phyloP scores from a whole-genome alignment of 2,113 vertebrate species.

The Grammomys surdaster region DNA sequence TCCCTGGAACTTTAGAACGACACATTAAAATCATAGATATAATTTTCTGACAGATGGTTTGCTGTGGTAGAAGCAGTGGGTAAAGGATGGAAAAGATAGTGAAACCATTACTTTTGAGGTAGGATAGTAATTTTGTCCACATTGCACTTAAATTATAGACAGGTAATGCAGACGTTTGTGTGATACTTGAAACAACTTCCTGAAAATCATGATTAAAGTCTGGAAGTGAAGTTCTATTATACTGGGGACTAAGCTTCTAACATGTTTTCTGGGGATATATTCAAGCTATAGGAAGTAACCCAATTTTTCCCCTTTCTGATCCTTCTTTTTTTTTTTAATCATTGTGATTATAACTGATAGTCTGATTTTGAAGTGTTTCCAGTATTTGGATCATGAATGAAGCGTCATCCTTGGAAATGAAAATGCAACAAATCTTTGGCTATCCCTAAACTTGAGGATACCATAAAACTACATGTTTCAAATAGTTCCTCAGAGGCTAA shows the following conservation, averaged over 20 bases:
- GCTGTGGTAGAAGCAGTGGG: not conserved
- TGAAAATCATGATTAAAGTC: not conserved
- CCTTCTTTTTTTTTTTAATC: not conserved
- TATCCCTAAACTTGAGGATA: not conserved
- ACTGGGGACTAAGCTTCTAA: too few species aligned
- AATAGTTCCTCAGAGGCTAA: not conserved
- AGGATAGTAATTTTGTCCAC: not conserved
- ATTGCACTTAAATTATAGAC: not conserved
- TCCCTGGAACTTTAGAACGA: not conserved
- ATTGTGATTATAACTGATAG: not conserved
- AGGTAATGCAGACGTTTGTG: not conserved
- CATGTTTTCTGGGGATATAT: not conserved
- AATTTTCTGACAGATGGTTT: not conserved
- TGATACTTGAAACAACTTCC: not conserved
- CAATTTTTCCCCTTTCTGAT: not conserved
- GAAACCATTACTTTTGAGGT: not conserved
- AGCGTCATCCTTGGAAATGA: not conserved
- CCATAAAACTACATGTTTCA: not conserved
- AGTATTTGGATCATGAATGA: not conserved
- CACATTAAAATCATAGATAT: not conserved
- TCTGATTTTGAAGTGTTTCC: not conserved
- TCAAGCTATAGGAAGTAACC: not conserved
- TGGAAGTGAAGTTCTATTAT: not conserved
- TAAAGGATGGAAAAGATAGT: not conserved
- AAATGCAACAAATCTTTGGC: not conserved